Conservation (phyloP, 1,140 invertebrate genomes). For the Myzus persicae region DNA sequence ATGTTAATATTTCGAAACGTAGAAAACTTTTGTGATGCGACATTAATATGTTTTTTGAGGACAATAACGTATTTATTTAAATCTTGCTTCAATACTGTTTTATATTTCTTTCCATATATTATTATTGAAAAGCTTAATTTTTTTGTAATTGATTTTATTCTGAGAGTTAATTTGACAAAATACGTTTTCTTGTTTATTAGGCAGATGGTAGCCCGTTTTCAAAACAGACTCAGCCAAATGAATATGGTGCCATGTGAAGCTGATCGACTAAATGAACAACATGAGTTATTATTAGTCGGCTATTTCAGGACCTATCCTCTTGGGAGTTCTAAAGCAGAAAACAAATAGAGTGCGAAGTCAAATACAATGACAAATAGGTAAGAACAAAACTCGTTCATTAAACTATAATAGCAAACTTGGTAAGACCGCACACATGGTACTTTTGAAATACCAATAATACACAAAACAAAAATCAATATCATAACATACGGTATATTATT, state of each 20-base stretch:
- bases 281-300: constrained; percentile 29
- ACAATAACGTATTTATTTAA: not conserved
- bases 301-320: not conserved
- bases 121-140: too few relatives aligned
- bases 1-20: not conserved
- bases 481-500: not conserved
- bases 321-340: constrained; percentile 11
- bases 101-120: not conserved
- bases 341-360: constrained; percentile 5
- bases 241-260: not conserved
- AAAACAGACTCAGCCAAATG: not conserved
- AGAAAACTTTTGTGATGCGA: not conserved
- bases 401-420: not conserved
- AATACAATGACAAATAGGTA: constrained; percentile 25
- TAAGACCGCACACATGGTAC: not conserved
- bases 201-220: not conserved
- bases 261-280: constrained; percentile 8
- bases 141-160: not conserved
- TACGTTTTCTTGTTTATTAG: not conserved
- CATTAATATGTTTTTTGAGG: not conserved
- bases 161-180: not conserved
- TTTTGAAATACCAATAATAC: not conserved
- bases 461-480: not conserved
- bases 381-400: not conserved
- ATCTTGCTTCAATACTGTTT: not conserved